These are phyloP conservation scores for Hippocampus comes DNA, from an alignment of 2,113 vertebrate species.

Conservation along the genomic window DNA sequence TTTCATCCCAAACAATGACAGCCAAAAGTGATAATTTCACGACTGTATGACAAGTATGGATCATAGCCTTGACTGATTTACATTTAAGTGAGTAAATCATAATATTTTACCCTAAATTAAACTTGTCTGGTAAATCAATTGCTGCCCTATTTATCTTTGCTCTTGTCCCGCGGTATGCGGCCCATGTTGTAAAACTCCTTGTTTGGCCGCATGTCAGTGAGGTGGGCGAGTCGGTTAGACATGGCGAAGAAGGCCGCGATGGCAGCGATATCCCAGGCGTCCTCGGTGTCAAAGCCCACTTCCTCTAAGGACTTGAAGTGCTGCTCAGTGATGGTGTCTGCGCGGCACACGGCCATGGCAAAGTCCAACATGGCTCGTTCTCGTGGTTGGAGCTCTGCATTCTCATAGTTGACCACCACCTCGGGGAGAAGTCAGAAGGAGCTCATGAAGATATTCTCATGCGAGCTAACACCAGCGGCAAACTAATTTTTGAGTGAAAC, in stretches of 20 bases:
- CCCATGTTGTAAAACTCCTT: conserved; percentile 79
- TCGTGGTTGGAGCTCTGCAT: conserved; percentile 69
- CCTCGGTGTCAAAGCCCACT: conserved; percentile 79
- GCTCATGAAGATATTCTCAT: not conserved
- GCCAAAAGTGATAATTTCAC: not conserved
- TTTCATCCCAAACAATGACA: not conserved
- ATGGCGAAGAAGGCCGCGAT: conserved; percentile 81
- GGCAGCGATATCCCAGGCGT: conserved; percentile 82
- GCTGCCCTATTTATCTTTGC: conserved; percentile 22
- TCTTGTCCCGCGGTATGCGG: conserved; percentile 61
- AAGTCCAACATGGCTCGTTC: conserved; percentile 82
- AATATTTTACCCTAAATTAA: not conserved
- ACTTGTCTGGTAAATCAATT: conserved; percentile 7
- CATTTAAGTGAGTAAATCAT: not conserved
- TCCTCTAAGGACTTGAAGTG: conserved; percentile 75
- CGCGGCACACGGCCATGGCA: conserved; percentile 74
- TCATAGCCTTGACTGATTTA: not conserved
- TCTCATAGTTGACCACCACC: conserved; percentile 78
- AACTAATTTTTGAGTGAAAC: not conserved
- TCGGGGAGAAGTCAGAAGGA: conserved; percentile 31
- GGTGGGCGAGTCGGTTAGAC: conserved; percentile 80
- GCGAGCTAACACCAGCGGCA: not conserved
- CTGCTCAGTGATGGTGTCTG: conserved; percentile 77
- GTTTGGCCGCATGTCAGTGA: conserved; percentile 78
- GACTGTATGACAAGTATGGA: not conserved